These are phyloP conservation scores for Polypedilum vanderplanki DNA, from an alignment of 1,140 invertebrate species.

Conservation along the genomic window DNA sequence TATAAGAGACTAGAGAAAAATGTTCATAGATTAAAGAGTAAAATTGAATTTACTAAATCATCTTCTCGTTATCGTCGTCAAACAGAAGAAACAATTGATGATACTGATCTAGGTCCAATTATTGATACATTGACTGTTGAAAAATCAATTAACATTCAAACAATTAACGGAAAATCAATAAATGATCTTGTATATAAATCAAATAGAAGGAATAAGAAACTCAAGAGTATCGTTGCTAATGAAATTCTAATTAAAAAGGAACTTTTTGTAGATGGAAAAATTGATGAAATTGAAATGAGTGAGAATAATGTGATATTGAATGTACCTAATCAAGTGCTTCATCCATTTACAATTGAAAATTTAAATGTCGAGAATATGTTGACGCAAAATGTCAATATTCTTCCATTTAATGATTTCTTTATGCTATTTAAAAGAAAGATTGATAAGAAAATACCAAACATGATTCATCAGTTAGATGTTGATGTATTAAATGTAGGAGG, in stretches of 20 bases:
- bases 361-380: background rate
- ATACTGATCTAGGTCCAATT: background rate
- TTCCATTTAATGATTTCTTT: background rate
- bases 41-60: background rate
- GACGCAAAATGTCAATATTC: background rate
- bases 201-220: background rate
- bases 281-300: background rate
- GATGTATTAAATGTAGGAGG: slow-evolving; percentile 29
- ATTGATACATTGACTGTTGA: background rate
- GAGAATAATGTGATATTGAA: background rate
- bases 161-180: background rate
- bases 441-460: background rate
- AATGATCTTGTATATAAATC: background rate
- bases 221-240: background rate
- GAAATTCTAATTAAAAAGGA: background rate
- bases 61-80: background rate
- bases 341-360: background rate
- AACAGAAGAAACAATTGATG: background rate
- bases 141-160: background rate
- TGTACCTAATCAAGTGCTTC: background rate
- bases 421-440: background rate
- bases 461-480: background rate
- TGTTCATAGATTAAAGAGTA: background rate
- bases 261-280: background rate
- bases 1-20: background rate